Conservation (phyloP, 2,113 vertebrate species). For the Cyrtonyx montezumae region DNA sequence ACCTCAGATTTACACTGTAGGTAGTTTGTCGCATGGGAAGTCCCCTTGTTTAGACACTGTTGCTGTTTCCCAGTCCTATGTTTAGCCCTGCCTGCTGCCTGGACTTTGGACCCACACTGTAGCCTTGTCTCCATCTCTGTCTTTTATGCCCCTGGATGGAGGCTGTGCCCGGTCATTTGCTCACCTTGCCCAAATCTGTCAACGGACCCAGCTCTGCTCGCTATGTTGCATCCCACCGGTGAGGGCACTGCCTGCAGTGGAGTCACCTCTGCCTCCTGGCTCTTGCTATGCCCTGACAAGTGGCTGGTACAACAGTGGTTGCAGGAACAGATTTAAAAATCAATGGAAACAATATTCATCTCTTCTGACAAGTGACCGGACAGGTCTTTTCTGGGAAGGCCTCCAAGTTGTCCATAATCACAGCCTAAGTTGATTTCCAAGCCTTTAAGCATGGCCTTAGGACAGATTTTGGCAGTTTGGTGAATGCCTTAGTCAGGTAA, state of each 20-base stretch:
- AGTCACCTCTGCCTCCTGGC: not conserved
- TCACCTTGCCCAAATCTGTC: not conserved
- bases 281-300: not conserved
- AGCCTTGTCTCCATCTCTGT: not conserved
- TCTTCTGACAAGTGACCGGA: not conserved
- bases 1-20: not conserved
- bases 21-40: not conserved
- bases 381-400: constrained; percentile 14
- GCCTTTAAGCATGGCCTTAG: not conserved
- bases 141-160: not conserved
- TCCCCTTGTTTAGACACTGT: fast-evolving
- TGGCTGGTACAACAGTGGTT: fast-evolving
- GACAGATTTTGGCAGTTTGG: not conserved
- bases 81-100: not conserved
- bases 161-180: not conserved
- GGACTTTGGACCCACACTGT: not conserved
- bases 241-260: not conserved
- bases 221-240: fast-evolving
- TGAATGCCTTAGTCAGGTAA: not conserved
- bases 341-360: not conserved
- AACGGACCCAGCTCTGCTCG: not conserved
- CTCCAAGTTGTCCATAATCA: constrained; percentile 19
- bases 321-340: constrained; percentile 1
- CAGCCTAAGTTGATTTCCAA: constrained; percentile 24
- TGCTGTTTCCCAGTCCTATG: not conserved